Evolutionary conservation across 2,113 vertebrate species (phyloP).

Genomic region (Crotophaga sulcirostris): DNA sequence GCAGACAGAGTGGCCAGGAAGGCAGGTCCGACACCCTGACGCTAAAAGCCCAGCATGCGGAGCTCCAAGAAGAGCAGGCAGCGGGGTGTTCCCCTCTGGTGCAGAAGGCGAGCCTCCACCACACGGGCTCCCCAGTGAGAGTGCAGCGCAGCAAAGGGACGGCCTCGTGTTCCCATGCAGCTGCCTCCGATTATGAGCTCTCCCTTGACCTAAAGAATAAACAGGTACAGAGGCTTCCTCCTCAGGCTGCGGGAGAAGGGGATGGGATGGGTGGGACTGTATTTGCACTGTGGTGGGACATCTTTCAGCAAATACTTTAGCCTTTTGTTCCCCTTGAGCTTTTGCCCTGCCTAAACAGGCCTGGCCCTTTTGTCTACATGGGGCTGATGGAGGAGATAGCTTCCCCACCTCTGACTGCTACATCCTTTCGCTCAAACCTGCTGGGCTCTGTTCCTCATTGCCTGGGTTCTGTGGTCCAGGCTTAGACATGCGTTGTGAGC

Average conservation of each 20-base stretch:
- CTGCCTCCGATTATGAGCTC: slow-evolving; percentile 94
- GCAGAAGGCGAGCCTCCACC: slow-evolving; percentile 89
- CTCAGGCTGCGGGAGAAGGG: slow-evolving; percentile 64
- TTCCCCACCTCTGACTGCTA: background rate
- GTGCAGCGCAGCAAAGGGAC: slow-evolving; percentile 86
- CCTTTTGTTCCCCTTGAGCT: background rate
- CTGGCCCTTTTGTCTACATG: fast-evolving
- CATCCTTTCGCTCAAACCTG: background rate
- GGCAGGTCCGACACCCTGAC: slow-evolving; percentile 75
- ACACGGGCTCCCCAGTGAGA: slow-evolving; percentile 88
- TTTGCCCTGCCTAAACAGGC: background rate
- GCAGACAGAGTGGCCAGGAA: slow-evolving; percentile 79
- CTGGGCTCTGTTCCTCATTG: background rate
- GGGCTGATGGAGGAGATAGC: background rate
- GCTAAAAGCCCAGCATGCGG: slow-evolving; percentile 75
- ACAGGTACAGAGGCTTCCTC: slow-evolving; percentile 88
- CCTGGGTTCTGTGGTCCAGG: background rate
- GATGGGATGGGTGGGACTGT: slow-evolving; percentile 3
- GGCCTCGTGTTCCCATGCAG: slow-evolving; percentile 88
- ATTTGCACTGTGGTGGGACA: background rate
- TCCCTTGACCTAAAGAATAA: slow-evolving; percentile 99
- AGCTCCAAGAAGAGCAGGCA: slow-evolving; percentile 79
- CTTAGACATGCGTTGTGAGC: background rate
- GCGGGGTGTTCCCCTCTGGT: slow-evolving; percentile 79
- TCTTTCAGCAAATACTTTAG: background rate